Conservation (phyloP, 2,888 invertebrate species). For the Uropetala carovei region DNA sequence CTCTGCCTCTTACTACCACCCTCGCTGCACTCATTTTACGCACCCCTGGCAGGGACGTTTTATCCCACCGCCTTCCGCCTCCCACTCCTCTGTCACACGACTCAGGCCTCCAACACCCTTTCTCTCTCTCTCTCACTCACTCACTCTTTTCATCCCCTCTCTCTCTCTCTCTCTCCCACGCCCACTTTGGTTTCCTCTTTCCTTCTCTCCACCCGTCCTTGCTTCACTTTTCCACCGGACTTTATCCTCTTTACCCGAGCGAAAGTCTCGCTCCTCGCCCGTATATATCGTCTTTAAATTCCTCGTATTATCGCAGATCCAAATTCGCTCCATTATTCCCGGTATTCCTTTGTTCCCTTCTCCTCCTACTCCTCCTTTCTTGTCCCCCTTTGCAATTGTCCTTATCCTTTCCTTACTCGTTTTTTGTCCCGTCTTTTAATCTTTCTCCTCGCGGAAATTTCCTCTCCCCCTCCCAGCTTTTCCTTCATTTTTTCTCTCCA, state of each 20-base stretch:
- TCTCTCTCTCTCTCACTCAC: neutral
- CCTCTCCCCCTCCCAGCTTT: neutral
- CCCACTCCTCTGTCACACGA: neutral
- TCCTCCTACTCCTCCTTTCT: neutral
- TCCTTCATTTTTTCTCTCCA: neutral
- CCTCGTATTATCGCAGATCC: neutral
- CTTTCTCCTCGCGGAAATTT: neutral
- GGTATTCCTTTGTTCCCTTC: neutral
- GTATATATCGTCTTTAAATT: neutral
- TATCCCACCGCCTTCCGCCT: neutral
- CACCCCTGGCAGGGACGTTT: neutral
- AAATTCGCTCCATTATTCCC: neutral
- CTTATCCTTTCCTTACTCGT: neutral
- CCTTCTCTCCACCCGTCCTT: neutral
- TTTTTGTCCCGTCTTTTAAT: neutral
- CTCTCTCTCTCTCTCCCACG: neutral
- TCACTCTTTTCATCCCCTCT: neutral
- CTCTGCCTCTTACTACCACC: neutral
- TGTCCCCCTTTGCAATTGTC: neutral
- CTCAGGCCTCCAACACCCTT: neutral
- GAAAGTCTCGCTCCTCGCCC: neutral
- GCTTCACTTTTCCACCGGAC: too few species aligned
- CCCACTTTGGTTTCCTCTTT: neutral
- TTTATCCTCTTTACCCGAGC: too few species aligned
- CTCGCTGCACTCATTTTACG: neutral